Percentiles rank a stretch among this genome's conserved stretches.
Conservation (phyloP, 2,888 invertebrate species). For the Fissipunctia ypsillon region DNA sequence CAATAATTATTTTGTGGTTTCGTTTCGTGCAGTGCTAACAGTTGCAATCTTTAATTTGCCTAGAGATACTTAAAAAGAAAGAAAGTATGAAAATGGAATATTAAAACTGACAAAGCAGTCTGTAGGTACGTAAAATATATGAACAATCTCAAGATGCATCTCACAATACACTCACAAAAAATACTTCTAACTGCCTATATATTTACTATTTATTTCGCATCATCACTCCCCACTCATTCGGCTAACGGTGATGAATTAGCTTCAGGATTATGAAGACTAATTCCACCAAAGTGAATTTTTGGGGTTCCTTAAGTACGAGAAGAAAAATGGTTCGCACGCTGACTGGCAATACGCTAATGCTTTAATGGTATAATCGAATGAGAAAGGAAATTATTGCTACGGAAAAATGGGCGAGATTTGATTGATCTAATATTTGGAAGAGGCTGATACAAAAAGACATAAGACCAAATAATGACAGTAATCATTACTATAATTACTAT, state of each 20-base stretch:
- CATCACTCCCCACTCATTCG: slow-evolving; percentile 76
- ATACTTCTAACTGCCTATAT: slow-evolving; percentile 21
- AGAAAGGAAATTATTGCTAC: slow-evolving; percentile 81
- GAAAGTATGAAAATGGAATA: no score
- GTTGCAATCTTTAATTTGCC: neutral
- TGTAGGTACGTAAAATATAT: neutral
- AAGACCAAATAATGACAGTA: neutral
- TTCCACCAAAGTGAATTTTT: slow-evolving; percentile 84
- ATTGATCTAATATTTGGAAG: slow-evolving; percentile 33
- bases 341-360: slow-evolving; percentile 83
- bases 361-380: slow-evolving; percentile 84
- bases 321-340: slow-evolving; percentile 84
- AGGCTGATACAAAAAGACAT: neutral
- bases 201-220: slow-evolving; percentile 73
- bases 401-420: slow-evolving; percentile 69
- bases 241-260: slow-evolving; percentile 82
- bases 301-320: slow-evolving; percentile 78
- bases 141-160: neutral
- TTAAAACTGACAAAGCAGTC: neutral
- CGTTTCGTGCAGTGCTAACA: neutral
- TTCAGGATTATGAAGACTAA: slow-evolving; percentile 79
- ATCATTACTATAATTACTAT: no score
- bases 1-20: neutral
- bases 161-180: neutral
- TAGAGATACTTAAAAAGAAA: neutral